Evolutionary conservation across 2,113 vertebrate species (phyloP).

Genomic region (Falco punctatus): DNA sequence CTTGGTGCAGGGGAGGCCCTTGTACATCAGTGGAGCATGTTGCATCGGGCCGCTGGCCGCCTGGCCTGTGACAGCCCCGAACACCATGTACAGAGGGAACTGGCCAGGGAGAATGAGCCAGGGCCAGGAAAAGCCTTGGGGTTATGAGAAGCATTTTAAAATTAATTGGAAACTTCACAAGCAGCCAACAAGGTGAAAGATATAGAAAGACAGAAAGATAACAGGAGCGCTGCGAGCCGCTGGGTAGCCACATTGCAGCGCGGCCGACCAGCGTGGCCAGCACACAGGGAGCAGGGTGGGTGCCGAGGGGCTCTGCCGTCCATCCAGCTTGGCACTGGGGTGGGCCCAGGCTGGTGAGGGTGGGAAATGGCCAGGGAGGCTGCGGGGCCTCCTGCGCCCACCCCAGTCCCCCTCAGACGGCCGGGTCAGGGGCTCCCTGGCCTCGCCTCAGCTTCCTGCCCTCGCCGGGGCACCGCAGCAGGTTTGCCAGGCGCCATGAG

Average conservation of each 20-base stretch:
- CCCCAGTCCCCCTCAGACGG: background rate
- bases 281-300: accelerated
- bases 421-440: background rate
- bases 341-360: background rate
- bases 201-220: no score
- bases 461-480: background rate
- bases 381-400: no score
- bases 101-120: background rate
- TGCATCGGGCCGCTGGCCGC: background rate
- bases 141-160: background rate
- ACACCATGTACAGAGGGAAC: accelerated
- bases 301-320: accelerated
- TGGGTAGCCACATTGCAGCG: background rate
- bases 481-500: background rate
- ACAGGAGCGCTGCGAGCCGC: accelerated
- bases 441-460: background rate
- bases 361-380: accelerated
- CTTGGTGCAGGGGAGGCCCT: background rate
- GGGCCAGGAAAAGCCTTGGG: background rate
- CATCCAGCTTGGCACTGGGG: background rate
- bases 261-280: background rate
- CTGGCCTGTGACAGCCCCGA: background rate
- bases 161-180: background rate
- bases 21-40: accelerated
- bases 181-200: background rate